phyloP scores from a whole-genome alignment of 2,113 vertebrate species.

The western clawed frog (Xenopus tropicalis) region DNA sequence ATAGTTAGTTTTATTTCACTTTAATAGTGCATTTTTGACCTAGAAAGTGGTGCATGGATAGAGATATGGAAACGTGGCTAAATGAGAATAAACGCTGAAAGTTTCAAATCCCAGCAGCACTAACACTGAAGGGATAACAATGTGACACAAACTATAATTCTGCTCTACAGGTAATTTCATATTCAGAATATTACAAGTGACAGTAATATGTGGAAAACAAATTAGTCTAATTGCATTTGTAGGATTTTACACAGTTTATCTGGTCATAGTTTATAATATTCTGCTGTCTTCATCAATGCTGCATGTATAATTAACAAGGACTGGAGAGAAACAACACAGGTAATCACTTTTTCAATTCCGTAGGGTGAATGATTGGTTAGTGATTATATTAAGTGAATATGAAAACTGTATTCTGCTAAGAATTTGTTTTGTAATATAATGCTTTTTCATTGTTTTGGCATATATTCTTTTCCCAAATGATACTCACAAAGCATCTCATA shows the following conservation, averaged over 20 bases:
- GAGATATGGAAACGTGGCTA: too few relatives aligned
- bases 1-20: too few relatives aligned
- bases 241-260: constrained; percentile 30
- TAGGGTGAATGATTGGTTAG: constrained; percentile 12
- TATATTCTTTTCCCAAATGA: too few relatives aligned
- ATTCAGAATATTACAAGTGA: constrained; percentile 32
- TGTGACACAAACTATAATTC: too few relatives aligned
- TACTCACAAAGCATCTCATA: too few relatives aligned
- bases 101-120: too few relatives aligned
- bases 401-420: background rate
- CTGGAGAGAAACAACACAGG: constrained; percentile 17
- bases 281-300: constrained; percentile 13
- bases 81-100: too few relatives aligned
- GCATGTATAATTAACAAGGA: constrained; percentile 33
- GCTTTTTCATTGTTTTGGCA: too few relatives aligned
- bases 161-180: constrained; percentile 20
- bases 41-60: too few relatives aligned
- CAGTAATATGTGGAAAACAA: constrained; percentile 40
- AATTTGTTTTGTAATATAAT: too few relatives aligned
- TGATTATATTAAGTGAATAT: constrained; percentile 18
- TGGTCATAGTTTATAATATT: constrained; percentile 38
- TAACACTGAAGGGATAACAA: too few relatives aligned
- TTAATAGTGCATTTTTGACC: too few relatives aligned
- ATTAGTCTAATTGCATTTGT: constrained; percentile 40
- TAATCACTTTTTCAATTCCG: constrained; percentile 28